Percentiles rank a stretch among this genome's conserved stretches.
Evolutionary conservation across 2,113 vertebrate genomes (phyloP).

Genomic region (Cepphus grylle): DNA sequence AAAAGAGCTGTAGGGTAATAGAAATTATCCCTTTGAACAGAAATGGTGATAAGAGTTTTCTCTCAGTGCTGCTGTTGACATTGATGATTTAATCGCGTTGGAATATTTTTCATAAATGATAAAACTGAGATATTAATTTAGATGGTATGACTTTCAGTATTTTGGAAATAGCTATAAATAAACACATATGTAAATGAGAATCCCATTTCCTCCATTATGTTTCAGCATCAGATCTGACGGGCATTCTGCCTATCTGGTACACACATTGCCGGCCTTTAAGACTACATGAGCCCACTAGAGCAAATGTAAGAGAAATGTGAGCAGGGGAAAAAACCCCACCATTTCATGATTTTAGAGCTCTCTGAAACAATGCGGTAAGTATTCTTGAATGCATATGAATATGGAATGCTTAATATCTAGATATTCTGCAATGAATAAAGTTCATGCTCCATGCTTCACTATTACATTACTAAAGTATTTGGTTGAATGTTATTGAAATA

Average conservation of each 20-base stretch:
- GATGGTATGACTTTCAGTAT: background rate
- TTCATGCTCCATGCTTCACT: background rate
- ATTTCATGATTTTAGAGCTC: background rate
- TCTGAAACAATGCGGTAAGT: background rate
- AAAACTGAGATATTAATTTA: background rate
- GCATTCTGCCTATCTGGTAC: background rate
- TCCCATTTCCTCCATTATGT: background rate
- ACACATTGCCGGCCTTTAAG: background rate
- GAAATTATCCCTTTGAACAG: background rate
- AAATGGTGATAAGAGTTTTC: background rate
- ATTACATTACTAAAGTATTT: background rate
- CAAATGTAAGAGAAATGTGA: background rate
- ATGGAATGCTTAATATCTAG: background rate
- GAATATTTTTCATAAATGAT: background rate
- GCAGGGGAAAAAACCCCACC: background rate
- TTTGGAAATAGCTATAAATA: background rate
- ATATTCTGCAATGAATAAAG: background rate
- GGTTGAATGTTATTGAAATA: background rate
- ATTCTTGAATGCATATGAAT: background rate
- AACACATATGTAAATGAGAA: background rate
- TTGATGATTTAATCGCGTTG: background rate
- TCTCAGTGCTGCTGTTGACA: background rate
- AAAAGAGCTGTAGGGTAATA: background rate
- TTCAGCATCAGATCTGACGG: background rate
- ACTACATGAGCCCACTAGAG: background rate